phyloP scores from a whole-genome alignment of 2,797 vertebrate species.

The Gymnopithys bicolor region DNA sequence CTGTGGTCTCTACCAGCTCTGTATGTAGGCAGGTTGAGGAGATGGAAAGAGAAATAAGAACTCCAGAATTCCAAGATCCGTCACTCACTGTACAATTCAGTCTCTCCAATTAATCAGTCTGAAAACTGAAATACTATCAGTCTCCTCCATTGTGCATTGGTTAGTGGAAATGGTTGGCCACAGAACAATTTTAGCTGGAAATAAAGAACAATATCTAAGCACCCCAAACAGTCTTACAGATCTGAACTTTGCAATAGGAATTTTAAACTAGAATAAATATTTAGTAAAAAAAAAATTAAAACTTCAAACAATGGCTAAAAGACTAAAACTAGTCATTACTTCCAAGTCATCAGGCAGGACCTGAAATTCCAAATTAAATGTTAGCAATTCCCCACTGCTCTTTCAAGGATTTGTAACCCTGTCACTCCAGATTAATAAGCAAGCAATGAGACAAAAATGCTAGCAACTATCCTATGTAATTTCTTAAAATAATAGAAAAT shows the following conservation, averaged over 20 bases:
- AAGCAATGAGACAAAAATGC: background rate
- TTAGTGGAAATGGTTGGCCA: background rate
- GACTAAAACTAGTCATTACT: background rate
- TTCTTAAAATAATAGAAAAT: background rate
- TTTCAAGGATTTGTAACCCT: constrained; percentile 12
- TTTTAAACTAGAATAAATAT: background rate
- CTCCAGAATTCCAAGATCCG: background rate
- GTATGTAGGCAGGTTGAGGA: background rate
- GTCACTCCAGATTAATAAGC: background rate
- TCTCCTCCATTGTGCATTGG: background rate
- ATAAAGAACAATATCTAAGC: background rate
- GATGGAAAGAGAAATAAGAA: background rate
- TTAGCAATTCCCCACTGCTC: background rate
- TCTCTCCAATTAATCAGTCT: background rate
- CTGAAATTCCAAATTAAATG: constrained; percentile 9
- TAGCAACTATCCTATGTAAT: background rate
- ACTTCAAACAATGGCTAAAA: background rate
- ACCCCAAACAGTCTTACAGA: background rate
- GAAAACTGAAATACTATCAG: background rate
- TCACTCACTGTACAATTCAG: background rate
- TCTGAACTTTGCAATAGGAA: background rate
- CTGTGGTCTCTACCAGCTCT: background rate
- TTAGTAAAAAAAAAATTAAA: background rate
- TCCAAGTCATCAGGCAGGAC: background rate
- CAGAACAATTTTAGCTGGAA: background rate